A percentile compares a stretch with the other conserved stretches of the same genome.
phyloP scores from a whole-genome alignment of 2,888 invertebrate genomes.

The Trypoxylon attenuatum region DNA sequence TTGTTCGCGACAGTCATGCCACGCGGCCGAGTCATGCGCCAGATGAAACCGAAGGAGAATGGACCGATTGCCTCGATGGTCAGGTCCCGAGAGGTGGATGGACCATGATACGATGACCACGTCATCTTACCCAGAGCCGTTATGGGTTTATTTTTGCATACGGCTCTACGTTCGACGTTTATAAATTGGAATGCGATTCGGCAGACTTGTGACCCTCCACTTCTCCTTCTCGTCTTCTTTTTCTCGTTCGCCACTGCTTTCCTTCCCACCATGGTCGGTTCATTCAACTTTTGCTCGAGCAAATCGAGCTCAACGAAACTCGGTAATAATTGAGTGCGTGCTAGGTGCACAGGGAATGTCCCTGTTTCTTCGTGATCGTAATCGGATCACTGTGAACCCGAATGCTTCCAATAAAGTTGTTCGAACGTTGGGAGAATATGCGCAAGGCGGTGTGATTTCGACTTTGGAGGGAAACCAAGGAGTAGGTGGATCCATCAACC shows the following conservation, averaged over 20 bases:
- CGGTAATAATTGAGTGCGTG: too few species aligned
- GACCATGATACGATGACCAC: constrained; percentile 41
- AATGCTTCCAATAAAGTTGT: not conserved
- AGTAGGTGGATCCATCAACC: constrained; percentile 7
- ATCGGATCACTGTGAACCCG: not conserved
- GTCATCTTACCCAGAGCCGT: constrained; percentile 34
- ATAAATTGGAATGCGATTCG: constrained; percentile 66
- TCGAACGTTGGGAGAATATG: not conserved
- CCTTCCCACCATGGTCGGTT: not conserved
- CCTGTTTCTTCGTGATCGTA: too few species aligned
- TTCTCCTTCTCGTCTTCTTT: too few species aligned
- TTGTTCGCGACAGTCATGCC: constrained; percentile 64
- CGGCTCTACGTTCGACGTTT: constrained; percentile 55
- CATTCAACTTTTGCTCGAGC: not conserved
- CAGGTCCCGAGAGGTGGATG: constrained; percentile 16
- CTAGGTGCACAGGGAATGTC: too few species aligned
- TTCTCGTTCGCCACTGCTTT: not conserved
- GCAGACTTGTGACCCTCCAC: constrained; percentile 36
- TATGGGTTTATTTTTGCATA: constrained; percentile 58
- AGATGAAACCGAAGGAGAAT: constrained; percentile 35
- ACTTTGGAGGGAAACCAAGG: not conserved
- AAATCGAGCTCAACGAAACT: not conserved
- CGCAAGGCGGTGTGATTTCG: not conserved
- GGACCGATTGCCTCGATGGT: constrained; percentile 8
- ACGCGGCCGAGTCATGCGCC: constrained; percentile 57